Evolutionary conservation across 2,797 vertebrate genomes (phyloP).

Genomic region (Sebastolobus alascanus): DNA sequence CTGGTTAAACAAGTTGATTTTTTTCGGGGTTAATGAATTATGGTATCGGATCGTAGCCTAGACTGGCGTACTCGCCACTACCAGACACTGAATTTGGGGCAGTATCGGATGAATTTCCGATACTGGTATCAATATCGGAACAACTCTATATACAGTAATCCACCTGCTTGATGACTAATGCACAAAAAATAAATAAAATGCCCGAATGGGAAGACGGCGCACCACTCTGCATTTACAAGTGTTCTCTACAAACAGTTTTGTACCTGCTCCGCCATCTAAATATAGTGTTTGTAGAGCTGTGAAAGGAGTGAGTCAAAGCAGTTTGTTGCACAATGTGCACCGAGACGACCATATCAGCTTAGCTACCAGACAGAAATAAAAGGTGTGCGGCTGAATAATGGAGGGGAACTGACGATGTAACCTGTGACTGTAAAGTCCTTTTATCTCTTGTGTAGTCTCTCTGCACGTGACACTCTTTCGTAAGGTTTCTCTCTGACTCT

Average conservation of each 20-base stretch:
- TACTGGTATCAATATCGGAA: too few relatives aligned
- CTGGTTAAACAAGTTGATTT: too few relatives aligned
- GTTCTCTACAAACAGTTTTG: slow-evolving; percentile 39
- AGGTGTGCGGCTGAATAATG: neutral
- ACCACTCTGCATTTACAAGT: slow-evolving; percentile 49
- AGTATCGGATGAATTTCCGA: too few relatives aligned
- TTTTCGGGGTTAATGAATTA: too few relatives aligned
- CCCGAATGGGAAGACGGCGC: neutral
- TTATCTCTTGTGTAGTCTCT: neutral
- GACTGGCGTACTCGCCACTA: too few relatives aligned
- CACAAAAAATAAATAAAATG: neutral
- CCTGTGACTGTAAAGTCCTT: neutral
- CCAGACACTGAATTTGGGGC: too few relatives aligned
- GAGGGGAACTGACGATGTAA: neutral
- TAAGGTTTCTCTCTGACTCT: slow-evolving; percentile 9
- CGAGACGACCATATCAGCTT: slow-evolving; percentile 13
- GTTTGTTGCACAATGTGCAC: slow-evolving; percentile 54
- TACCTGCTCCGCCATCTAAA: slow-evolving; percentile 57
- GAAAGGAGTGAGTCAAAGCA: slow-evolving; percentile 61
- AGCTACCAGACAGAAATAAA: slow-evolving; percentile 10
- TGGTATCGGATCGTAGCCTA: too few relatives aligned
- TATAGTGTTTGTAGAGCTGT: slow-evolving; percentile 52
- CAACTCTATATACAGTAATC: slow-evolving; percentile 5
- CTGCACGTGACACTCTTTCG: slow-evolving; percentile 8
- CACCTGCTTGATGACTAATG: slow-evolving; percentile 45